phyloP scores from a whole-genome alignment of 1,140 invertebrate genomes.

The Dreissena rostriformis region DNA sequence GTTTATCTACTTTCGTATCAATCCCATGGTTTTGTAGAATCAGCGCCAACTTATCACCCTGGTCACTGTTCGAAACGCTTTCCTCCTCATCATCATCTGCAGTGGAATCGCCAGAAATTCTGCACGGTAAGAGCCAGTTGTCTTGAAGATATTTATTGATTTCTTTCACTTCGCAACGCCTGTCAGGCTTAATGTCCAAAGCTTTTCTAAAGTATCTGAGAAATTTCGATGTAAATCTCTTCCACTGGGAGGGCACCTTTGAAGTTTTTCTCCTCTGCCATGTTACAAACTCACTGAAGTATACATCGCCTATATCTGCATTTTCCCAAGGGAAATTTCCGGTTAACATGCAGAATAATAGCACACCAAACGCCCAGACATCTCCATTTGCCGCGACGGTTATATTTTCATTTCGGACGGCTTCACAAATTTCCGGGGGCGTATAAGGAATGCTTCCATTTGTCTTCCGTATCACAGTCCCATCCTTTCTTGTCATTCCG shows the following conservation, averaged over 20 bases:
- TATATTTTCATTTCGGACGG: conserved; percentile 89
- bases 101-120: conserved; percentile 60
- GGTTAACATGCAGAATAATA: conserved; percentile 95
- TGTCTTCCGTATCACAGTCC: conserved; percentile 86
- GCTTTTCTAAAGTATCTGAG: conserved; percentile 88
- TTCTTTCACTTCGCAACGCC: conserved; percentile 88
- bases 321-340: conserved; percentile 98
- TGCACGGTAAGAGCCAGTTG: conserved; percentile 83
- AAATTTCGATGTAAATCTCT: conserved; percentile 82
- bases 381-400: conserved; percentile 91
- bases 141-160: conserved; percentile 90
- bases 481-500: conserved; percentile 89
- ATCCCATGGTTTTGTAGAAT: conserved; percentile 87
- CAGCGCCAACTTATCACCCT: conserved; percentile 85
- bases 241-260: conserved; percentile 84
- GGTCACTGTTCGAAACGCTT: conserved; percentile 71
- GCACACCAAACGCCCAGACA: conserved; percentile 97
- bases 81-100: conserved; percentile 67
- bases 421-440: conserved; percentile 94
- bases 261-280: conserved; percentile 88
- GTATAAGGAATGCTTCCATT: conserved; percentile 94
- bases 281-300: conserved; percentile 86
- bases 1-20: conserved; percentile 86
- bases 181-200: conserved; percentile 89
- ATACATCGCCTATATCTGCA: conserved; percentile 87